A percentile compares a stretch with the other conserved stretches of the same genome.
Evolutionary conservation across 1,140 invertebrate genomes (phyloP).

Genomic region (Lordiphosa clarofinis): DNA sequence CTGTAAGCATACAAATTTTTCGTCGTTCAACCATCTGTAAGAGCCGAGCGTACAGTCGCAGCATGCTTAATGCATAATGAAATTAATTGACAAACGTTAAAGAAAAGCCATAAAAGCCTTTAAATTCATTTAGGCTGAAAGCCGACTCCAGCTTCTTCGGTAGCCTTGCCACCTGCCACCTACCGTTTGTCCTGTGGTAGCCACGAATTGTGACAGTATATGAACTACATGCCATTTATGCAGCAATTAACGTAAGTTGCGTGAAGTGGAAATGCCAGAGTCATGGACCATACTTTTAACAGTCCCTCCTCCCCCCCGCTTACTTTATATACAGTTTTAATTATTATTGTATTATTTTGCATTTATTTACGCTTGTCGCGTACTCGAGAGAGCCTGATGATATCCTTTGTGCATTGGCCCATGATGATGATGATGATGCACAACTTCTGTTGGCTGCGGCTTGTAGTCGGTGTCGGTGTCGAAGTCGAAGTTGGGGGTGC

Average conservation of each 20-base stretch:
- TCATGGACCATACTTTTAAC: constrained; percentile 4
- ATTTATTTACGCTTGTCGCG: constrained; percentile 61
- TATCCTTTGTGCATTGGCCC: constrained; percentile 20
- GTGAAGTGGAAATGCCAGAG: constrained; percentile 20
- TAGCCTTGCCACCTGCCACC: background rate
- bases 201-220: constrained; percentile 66
- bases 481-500: constrained; percentile 16
- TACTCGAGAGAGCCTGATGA: constrained; percentile 1
- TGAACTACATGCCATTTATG: constrained; percentile 73
- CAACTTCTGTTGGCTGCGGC: constrained; percentile 29
- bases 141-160: background rate
- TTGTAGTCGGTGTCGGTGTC: constrained; percentile 25
- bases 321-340: constrained; percentile 57
- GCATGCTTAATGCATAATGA: constrained; percentile 50
- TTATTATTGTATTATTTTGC: constrained; percentile 76
- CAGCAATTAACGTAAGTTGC: constrained; percentile 68
- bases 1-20: no score
- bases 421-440: background rate
- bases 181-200: constrained; percentile 38
- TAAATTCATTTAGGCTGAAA: constrained; percentile 59
- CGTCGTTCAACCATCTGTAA: no score
- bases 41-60: constrained; percentile 5
- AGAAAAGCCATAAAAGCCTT: constrained; percentile 53
- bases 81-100: constrained; percentile 67
- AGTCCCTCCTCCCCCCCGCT: background rate